These are phyloP conservation scores for Andrena marginata DNA, from an alignment of 2,888 invertebrate species.

Conservation along the genomic window DNA sequence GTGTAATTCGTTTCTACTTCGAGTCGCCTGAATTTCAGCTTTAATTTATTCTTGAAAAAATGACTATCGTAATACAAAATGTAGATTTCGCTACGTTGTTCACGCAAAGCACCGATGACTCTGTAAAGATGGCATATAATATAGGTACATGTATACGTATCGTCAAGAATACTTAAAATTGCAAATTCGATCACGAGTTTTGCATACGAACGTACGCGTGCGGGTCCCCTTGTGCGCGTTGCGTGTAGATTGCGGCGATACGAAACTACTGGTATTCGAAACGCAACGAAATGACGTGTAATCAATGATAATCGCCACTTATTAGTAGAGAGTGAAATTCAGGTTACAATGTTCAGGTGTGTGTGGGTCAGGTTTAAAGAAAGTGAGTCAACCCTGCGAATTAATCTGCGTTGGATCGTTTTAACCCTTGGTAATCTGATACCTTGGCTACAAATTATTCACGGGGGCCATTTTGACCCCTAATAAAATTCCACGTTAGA, in stretches of 20 bases:
- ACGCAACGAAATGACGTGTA: conserved; percentile 30
- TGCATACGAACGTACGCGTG: conserved; percentile 39
- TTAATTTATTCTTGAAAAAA: neutral
- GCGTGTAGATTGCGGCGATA: conserved; percentile 38
- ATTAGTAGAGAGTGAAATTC: conserved; percentile 25
- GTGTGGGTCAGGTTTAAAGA: neutral
- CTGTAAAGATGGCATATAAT: conserved; percentile 18
- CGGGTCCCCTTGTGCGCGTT: conserved; percentile 22
- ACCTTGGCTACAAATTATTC: too few species aligned
- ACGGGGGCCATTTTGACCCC: too few species aligned
- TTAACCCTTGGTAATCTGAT: too few species aligned
- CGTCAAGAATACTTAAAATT: conserved; percentile 41
- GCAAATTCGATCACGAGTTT: conserved; percentile 48
- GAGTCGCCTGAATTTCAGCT: neutral
- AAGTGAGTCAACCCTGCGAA: conserved; percentile 1
- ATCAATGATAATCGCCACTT: conserved; percentile 39
- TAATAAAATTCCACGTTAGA: too few species aligned
- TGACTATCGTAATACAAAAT: neutral
- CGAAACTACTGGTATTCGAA: conserved; percentile 20
- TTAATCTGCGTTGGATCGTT: too few species aligned
- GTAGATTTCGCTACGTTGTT: neutral
- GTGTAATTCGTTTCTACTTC: too few species aligned
- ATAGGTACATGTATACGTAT: neutral
- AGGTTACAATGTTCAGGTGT: conserved; percentile 4
- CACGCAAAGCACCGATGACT: conserved; percentile 6